These are phyloP conservation scores for Caligus rogercresseyi DNA, from an alignment of 1,140 invertebrate genomes.

Conservation along the genomic window DNA sequence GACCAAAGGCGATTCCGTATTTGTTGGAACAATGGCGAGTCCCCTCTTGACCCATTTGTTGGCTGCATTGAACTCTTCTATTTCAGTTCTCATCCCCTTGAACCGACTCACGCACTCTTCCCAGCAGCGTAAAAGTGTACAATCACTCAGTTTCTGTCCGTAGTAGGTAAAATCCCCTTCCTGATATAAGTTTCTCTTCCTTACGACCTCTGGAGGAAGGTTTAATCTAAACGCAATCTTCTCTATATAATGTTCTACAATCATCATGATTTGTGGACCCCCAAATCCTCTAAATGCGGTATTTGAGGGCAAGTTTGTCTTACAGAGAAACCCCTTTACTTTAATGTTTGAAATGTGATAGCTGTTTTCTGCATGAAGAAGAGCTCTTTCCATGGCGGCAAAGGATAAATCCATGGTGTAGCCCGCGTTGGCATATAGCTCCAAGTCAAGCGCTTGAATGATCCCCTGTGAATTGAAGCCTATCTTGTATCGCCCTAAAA, in stretches of 20 bases:
- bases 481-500: slow-evolving; percentile 32
- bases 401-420: slow-evolving; percentile 29
- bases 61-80: slow-evolving; percentile 46
- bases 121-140: slow-evolving; percentile 60
- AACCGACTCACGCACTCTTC: slow-evolving; percentile 55
- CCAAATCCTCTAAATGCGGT: slow-evolving; percentile 83
- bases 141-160: slow-evolving; percentile 50
- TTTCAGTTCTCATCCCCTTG: slow-evolving; percentile 35
- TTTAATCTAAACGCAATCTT: slow-evolving; percentile 45
- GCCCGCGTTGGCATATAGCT: slow-evolving; percentile 31
- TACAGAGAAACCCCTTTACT: slow-evolving; percentile 47
- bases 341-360: slow-evolving; percentile 15
- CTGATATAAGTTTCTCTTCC: slow-evolving; percentile 57
- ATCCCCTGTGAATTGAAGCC: slow-evolving; percentile 29
- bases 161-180: slow-evolving; percentile 61
- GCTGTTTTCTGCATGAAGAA: not conserved
- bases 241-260: slow-evolving; percentile 53
- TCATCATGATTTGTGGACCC: slow-evolving; percentile 71
- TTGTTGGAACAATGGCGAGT: slow-evolving; percentile 64
- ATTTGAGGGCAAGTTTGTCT: slow-evolving; percentile 68
- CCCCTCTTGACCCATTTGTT: slow-evolving; percentile 47
- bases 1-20: slow-evolving; percentile 69
- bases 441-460: slow-evolving; percentile 27
- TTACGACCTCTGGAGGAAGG: slow-evolving; percentile 32
- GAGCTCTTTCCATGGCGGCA: slow-evolving; percentile 19